Base-by-base conservation (phyloP, 2,888 invertebrate genomes). In the Matsumyia berberina region DNA sequence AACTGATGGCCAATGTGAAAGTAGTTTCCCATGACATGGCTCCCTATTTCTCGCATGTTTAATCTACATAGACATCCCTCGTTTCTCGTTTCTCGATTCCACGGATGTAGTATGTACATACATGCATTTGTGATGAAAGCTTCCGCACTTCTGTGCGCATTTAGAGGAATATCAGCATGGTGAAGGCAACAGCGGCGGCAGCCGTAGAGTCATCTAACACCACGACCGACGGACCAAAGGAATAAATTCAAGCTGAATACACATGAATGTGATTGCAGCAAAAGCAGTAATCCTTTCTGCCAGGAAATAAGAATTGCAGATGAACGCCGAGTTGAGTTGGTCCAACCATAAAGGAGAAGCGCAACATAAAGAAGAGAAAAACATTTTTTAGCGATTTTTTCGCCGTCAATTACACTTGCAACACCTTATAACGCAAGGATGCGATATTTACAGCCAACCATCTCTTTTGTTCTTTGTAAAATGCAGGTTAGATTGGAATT, bases 1-100 rank as follows among this genome's bases (percentile, higher is more conserved):
- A 83, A 83, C 82, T 69, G 73, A 78, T 79, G 79, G 79, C 83
- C 78, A 83, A 79, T 79, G 79, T 74, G 73, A 73, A 79, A 79
- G 79, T 83, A 73, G 83, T 83, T 69, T 79, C 79, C 73, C 79
- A 73, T 83, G 66, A 69, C 79, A 79, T 58, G 64, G 69, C 55
- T 64, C 73, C 69, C 83, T 55, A 83, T 83, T 83, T 78, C 73
- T 83, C 79, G 79, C 83, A 79, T 83, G 79, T 79, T 83, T 69
- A 79, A 64, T 83, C 79, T 69, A 69, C 49, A 78, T 42, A 73
- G 69, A 44, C 53, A 78, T 62, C 49, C 49, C 77, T 58, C 57
- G 66, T 78, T 80, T 64, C 77, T 58, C 57, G 66, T 78, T 80
- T 64, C 46, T 77, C 72, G 46, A 60, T 62, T 62, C 73, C 53